Base-by-base conservation (phyloP, 2,113 vertebrate genomes). In the Psittacula cyanocephala region DNA sequence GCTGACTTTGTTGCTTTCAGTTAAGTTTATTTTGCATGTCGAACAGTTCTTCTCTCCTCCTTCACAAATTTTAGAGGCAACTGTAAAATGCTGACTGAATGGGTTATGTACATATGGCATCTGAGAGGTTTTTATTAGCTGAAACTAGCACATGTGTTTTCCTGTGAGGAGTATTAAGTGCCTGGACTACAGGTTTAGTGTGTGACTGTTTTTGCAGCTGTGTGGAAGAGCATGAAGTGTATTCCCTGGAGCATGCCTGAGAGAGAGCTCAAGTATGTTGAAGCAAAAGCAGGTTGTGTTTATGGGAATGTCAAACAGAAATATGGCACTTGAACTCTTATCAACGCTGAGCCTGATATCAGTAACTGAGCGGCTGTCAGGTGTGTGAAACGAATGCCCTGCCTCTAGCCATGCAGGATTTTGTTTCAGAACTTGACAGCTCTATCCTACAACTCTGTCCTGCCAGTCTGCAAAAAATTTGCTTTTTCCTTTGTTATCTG, bases 141-240 rank as follows among this genome's bases (percentile, higher is more conserved):
- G 89, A 82, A 91, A 92, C 91, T 62, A 81, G 91, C 89, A 90
- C 88, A 85, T 68, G 84, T 94, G 93, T 95, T 97, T 97, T 97
- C 96, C 82, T 94, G 94, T 81, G 94, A 96, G 95, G 80, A 95
- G 94, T 65, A 97, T 97, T 94, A 97, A 97, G 96, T 96, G 97
- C 97, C 90, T 88, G 88, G 77, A 94, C 95, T 94, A 49, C 94
- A 96, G 95, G 95, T 95, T 96, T 91, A 95, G 95, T 89, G 88
- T 97, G 75, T 77, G 87, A 92, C 92, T 97, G 96, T 97, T 97
- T 96, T 95, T 96, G 94, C 97, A 97, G 97, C 96, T 97, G 96
- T 95, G 95, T 96, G 76, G 94, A 97, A 93, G 95, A 97, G 91
- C 93, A 72, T 78, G 95, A 93, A 89, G 96, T 25, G 70, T 94